phyloP scores from a whole-genome alignment of 2,113 vertebrate genomes.

The Cacatua alba region DNA sequence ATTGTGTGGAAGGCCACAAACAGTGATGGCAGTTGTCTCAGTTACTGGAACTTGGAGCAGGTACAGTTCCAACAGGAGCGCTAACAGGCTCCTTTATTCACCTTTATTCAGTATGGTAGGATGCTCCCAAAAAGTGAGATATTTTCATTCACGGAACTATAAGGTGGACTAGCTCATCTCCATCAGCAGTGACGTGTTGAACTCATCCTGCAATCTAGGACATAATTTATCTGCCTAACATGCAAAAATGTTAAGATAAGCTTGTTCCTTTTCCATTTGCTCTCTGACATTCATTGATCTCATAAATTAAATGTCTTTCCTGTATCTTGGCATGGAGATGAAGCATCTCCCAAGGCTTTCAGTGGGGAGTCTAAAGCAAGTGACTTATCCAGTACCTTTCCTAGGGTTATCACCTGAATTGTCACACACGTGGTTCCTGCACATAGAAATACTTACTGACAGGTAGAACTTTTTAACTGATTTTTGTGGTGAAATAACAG shows the following conservation, averaged over 20 bases:
- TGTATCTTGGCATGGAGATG: background rate
- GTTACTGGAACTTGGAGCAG: background rate
- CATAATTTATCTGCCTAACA: background rate
- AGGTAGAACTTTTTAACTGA: background rate
- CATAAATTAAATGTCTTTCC: background rate
- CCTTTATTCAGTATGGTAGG: background rate
- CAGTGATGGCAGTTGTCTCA: background rate
- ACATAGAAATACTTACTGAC: background rate
- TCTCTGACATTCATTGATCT: background rate
- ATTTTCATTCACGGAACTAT: background rate
- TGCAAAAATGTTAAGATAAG: background rate
- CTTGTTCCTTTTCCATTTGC: background rate
- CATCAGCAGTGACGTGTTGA: background rate
- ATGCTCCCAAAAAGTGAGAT: background rate
- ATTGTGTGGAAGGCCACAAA: background rate
- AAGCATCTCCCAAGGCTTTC: background rate
- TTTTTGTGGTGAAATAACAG: background rate
- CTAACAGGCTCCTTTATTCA: background rate
- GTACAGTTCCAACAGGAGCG: background rate
- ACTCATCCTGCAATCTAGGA: background rate
- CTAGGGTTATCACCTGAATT: background rate
- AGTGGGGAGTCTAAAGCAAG: background rate
- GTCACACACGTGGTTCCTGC: background rate
- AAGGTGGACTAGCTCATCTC: background rate
- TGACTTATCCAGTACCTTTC: background rate